Evolutionary conservation across 2,888 invertebrate species (phyloP), one percentile per base, ranked within the genome.

Genomic region (Nipponacmea schrenckii): DNA sequence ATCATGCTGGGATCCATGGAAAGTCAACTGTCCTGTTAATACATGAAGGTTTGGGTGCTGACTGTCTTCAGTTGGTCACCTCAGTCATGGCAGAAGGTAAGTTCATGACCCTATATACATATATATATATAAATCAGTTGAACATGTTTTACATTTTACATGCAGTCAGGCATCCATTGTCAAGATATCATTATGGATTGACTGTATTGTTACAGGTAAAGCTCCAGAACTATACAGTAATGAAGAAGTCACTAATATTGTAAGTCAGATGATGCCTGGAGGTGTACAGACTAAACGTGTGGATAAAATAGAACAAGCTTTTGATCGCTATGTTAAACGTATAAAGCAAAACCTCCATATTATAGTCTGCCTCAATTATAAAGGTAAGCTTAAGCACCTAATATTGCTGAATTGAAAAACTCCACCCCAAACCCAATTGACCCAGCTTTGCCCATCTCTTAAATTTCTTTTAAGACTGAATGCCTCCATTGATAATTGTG

Each of bases 231-330:
- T 88, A 67, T 88, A 88, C 77, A 82, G 81, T 0, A 83, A 82
- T 15, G 83, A 84, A 56, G 87, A 88, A 74, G 73, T 87, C 39
- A 83, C 83, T 72, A 77, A 80, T 67, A 85, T 88, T 64, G 86
- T 87, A n/a, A 81, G 84, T 17, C 84, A 85, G 71, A 86, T 88
- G 85, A 87, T 85, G 82, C 87, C 87, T 0, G 87, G 87, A 15
- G 85, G 86, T 5, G 85, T 87, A 31, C 85, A 84, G 78, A 86
- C 84, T 45, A 87, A 86, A 73, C 75, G 82, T 26, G 77, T 85
- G 17, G 87, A 86, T 74, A 87, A 88, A 77, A 84, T 87, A 24
- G 85, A 87, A 69, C 84, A 84, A 69, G 84, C 84, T 7, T 86
- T 88, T 72, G 83, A 85, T 56, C 79, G 85, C 68, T 87, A 83